Conservation (phyloP, 2,888 invertebrate genomes). For the Ormia ochracea region DNA sequence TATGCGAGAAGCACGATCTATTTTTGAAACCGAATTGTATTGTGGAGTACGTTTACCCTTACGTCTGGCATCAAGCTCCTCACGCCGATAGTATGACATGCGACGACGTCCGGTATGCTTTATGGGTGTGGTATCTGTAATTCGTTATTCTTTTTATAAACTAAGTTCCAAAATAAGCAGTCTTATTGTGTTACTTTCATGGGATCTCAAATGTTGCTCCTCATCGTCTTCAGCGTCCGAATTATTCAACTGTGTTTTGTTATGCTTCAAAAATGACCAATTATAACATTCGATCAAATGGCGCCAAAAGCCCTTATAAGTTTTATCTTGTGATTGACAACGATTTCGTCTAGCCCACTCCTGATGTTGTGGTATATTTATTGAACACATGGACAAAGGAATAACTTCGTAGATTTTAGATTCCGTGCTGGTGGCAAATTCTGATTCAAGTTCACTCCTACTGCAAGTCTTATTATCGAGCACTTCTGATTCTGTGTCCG, state of each 20-base stretch:
- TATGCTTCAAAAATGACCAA: conserved; percentile 65
- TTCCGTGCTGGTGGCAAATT: conserved; percentile 73
- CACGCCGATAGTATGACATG: conserved; percentile 73
- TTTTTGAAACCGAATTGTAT: conserved; percentile 88
- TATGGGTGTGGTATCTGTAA: conserved; percentile 57
- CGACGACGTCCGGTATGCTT: conserved; percentile 68
- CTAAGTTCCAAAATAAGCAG: background rate
- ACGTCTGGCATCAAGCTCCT: conserved; percentile 73
- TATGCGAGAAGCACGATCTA: conserved; percentile 85
- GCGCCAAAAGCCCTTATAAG: conserved; percentile 43
- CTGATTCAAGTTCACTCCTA: conserved; percentile 67
- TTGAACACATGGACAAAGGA: conserved; percentile 80
- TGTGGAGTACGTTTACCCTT: conserved; percentile 79
- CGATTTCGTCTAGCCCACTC: conserved; percentile 78
- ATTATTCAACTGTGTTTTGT: conserved; percentile 13
- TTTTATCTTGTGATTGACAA: conserved; percentile 72
- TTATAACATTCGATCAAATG: conserved; percentile 53
- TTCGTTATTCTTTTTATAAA: background rate
- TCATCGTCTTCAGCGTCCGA: conserved; percentile 74
- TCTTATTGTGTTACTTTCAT: conserved; percentile 65
- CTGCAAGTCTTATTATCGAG: conserved; percentile 19
- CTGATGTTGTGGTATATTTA: conserved; percentile 74
- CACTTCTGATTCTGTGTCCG: conserved; percentile 81
- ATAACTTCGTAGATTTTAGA: conserved; percentile 80
- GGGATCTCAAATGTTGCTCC: conserved; percentile 70